Conservation (phyloP, 2,113 vertebrate species). For the Butorides virescens region DNA sequence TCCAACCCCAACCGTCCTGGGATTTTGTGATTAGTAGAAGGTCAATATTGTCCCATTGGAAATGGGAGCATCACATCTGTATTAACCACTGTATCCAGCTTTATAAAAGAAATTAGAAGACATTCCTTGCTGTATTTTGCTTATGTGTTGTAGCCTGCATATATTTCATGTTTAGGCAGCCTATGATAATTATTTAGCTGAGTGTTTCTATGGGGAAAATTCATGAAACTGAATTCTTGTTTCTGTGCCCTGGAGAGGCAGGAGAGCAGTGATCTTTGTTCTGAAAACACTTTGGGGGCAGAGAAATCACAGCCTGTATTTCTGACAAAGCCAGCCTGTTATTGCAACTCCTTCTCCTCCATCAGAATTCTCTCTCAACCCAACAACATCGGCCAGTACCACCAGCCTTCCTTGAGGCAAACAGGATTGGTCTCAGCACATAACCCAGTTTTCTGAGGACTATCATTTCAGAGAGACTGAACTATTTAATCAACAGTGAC, state of each 20-base stretch:
- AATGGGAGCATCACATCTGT: not conserved
- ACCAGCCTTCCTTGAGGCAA: not conserved
- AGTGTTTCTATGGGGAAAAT: not conserved
- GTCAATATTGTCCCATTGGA: not conserved
- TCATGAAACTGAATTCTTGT: not conserved
- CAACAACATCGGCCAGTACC: not conserved
- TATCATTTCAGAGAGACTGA: not conserved
- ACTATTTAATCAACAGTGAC: constrained; percentile 48
- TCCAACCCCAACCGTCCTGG: not conserved
- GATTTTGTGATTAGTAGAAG: not conserved
- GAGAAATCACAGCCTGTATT: not conserved
- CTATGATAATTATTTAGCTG: not conserved
- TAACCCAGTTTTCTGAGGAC: constrained; percentile 37
- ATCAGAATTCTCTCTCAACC: not conserved
- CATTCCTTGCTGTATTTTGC: not conserved
- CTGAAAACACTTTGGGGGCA: not conserved
- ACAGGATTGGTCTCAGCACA: not conserved
- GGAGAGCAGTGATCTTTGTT: not conserved
- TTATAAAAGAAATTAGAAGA: not conserved
- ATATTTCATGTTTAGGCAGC: not conserved
- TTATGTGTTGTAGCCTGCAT: not conserved
- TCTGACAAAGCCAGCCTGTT: not conserved
- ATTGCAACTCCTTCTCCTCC: not conserved
- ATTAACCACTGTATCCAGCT: not conserved
- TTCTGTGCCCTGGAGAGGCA: not conserved